phyloP scores from a whole-genome alignment of 23 tunicate genomes.

The Styela clava region DNA sequence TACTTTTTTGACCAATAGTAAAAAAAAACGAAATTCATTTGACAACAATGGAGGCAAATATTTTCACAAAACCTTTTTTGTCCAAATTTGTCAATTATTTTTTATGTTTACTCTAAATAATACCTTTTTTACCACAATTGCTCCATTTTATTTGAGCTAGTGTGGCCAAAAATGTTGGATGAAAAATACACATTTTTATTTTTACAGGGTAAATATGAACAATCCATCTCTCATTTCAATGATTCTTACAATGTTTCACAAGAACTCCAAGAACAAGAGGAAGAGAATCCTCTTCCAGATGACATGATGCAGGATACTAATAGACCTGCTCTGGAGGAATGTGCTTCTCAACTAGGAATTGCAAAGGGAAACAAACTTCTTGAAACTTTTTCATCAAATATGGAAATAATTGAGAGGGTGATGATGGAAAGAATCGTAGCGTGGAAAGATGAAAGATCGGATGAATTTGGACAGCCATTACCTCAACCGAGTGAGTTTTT shows the following conservation, averaged over 20 bases:
- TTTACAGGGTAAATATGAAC: constrained; percentile 67
- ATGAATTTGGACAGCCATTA: constrained; percentile 48
- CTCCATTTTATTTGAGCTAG: no score
- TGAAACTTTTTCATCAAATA: constrained; percentile 45
- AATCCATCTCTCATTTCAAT: constrained; percentile 37
- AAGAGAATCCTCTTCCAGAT: not conserved
- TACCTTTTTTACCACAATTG: no score
- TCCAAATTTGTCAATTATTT: no score
- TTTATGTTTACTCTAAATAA: no score
- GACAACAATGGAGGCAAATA: no score
- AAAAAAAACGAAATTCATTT: no score
- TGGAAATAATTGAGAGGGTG: constrained; percentile 41
- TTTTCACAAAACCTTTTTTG: no score
- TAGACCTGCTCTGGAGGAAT: constrained; percentile 25
- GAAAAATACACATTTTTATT: no score
- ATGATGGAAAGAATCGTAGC: constrained; percentile 65
- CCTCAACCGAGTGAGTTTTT: constrained; percentile 22
- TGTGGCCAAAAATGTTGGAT: no score
- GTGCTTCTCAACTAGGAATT: constrained; percentile 49
- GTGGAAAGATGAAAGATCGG: constrained; percentile 60
- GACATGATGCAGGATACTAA: not conserved
- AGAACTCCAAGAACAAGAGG: constrained; percentile 12
- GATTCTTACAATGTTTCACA: constrained; percentile 53
- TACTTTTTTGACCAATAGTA: no score
- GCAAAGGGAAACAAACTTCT: constrained; percentile 67